These are phyloP conservation scores for Halcyon malimbica DNA, from an alignment of 2,113 vertebrate genomes.

Conservation along the genomic window DNA sequence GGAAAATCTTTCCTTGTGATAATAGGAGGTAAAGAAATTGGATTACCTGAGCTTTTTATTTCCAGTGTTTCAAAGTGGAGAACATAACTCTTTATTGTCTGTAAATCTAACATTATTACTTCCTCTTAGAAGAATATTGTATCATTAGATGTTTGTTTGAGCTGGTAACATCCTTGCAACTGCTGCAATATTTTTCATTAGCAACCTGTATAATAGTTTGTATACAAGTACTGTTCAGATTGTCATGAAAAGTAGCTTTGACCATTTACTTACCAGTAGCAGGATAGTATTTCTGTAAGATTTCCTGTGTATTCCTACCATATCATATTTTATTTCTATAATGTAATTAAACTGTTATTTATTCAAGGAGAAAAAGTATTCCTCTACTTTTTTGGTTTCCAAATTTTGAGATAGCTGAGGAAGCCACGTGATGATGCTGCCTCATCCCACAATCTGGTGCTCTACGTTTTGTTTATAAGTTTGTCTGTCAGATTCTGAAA, in stretches of 20 bases:
- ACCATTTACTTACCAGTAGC: constrained; percentile 80
- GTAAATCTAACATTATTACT: constrained; percentile 83
- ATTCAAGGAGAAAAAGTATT: constrained; percentile 75
- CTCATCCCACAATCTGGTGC: constrained; percentile 57
- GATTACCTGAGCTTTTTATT: constrained; percentile 76
- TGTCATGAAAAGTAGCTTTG: constrained; percentile 84
- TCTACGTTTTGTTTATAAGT: constrained; percentile 57
- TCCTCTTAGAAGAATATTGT: constrained; percentile 83
- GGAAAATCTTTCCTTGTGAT: constrained; percentile 71
- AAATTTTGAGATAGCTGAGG: constrained; percentile 53
- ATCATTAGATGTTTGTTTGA: constrained; percentile 85
- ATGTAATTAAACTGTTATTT: constrained; percentile 85
- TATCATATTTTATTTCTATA: constrained; percentile 80
- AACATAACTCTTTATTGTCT: constrained; percentile 78
- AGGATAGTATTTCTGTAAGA: constrained; percentile 81
- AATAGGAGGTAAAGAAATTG: constrained; percentile 68
- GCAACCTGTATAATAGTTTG: constrained; percentile 82
- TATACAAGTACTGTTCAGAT: constrained; percentile 80
- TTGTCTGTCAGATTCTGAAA: constrained; percentile 53
- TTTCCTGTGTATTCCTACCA: constrained; percentile 79
- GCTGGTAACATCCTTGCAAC: constrained; percentile 79
- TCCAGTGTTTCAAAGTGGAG: constrained; percentile 77
- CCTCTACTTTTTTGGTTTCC: constrained; percentile 70
- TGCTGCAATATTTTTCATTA: constrained; percentile 79
- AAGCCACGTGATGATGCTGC: constrained; percentile 54